Base-by-base conservation (phyloP, 2,797 vertebrate genomes). In the Heteromormyrus szaboi region DNA sequence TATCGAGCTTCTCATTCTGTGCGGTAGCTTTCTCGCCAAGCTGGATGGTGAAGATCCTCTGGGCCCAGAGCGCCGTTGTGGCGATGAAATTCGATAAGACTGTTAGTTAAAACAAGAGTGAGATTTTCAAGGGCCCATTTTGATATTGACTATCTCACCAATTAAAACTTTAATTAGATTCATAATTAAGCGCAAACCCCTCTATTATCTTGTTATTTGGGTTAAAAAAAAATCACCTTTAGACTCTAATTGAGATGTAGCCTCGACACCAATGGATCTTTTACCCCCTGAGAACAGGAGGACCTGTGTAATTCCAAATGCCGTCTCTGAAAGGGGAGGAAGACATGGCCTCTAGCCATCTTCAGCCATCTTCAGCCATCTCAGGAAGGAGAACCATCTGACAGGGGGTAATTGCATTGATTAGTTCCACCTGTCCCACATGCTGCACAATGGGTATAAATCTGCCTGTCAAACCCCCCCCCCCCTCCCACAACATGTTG, bases 41-140 rank as follows among this genome's bases (percentile, higher is more conserved):
- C 29, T 6, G 85, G 53, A 59, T 29, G 84, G 84, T 5, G 29
- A 33, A 29, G 85, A 41, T 59, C 53, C 14, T 11, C 37, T 37
- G 53, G 85, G 33, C 33, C 33, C 51, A 19, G 33, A 19, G 53
- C 53, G 19, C 53, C 11, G 51, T 9, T 4, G 17, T 8, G 85
- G 17, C 8, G 85, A 86, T 86, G 85, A 56, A 86, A 86, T 86
- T 86, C 17, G 29, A 56, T 54, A 86, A 51, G 85, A 41, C 12
- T 29, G 84, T 85, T 85, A 51, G 84, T 54, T 85, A 85, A 85
- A 85, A 51, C 25, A 53, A 25, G 50, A 33, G 25, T 41, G 85
- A 51, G 14, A 86, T 37, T 53, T 86, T 86, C 50, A 56, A 51
- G 14, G 33, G 33, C 33, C 25, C 53, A 6, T 54, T 86, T 53